Percentiles rank a stretch among this genome's conserved stretches.
phyloP scores from a whole-genome alignment of 1,140 invertebrate species.

The Hydropsyche tenuis region DNA sequence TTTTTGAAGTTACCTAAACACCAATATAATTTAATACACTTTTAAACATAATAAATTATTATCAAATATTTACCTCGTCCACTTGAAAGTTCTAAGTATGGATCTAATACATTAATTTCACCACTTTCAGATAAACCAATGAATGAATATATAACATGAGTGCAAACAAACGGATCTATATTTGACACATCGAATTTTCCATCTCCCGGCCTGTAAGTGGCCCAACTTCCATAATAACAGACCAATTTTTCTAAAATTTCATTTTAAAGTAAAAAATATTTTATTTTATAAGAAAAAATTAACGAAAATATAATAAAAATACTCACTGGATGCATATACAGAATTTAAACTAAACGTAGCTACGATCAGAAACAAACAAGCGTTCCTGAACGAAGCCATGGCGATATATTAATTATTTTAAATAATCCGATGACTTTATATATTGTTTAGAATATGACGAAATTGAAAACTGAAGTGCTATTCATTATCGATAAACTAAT shows the following conservation, averaged over 20 bases:
- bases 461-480: no score
- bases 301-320: no score
- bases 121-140: constrained; percentile 64
- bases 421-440: no score
- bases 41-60: neutral
- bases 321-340: no score
- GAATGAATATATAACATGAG: constrained; percentile 77
- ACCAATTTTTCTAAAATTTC: constrained; percentile 64
- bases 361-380: no score
- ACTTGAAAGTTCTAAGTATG: neutral
- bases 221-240: constrained; percentile 79
- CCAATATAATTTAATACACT: neutral
- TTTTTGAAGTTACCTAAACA: neutral
- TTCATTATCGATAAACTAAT: no score
- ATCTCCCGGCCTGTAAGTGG: constrained; percentile 68
- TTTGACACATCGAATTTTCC: constrained; percentile 71
- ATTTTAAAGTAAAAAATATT: no score
- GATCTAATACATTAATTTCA: neutral
- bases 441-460: no score
- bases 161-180: constrained; percentile 74
- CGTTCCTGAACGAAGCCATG: no score
- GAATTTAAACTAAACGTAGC: no score
- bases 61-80: neutral
- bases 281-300: no score
- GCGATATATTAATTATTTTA: no score